These are phyloP conservation scores for Montipora efflorescens DNA, from an alignment of 64 coral and sea anemone genomes.

Conservation along the genomic window DNA sequence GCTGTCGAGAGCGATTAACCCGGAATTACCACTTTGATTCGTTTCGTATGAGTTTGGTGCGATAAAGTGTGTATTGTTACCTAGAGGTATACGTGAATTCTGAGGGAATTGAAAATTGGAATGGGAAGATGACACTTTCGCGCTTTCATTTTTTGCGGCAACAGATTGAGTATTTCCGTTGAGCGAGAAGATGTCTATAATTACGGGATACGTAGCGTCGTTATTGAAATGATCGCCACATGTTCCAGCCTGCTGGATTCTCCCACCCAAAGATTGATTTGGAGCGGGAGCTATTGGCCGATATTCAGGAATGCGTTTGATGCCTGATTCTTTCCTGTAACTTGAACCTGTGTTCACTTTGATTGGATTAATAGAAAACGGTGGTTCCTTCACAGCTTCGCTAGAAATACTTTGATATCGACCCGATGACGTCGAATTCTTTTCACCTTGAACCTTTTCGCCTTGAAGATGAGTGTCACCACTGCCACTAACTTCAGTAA, in stretches of 20 bases:
- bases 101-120: not conserved
- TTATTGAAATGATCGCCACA: not conserved
- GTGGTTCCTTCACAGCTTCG: not conserved
- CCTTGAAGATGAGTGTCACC: not conserved
- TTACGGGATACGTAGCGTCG: not conserved
- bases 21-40: not conserved
- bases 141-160: not conserved
- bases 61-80: not conserved
- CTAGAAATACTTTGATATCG: not conserved
- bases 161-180: not conserved
- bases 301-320: not conserved
- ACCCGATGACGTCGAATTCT: not conserved
- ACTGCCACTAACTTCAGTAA: not conserved
- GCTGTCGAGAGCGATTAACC: not conserved
- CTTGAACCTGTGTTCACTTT: not conserved
- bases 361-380: not conserved
- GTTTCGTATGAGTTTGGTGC: not conserved
- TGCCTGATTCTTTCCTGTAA: not conserved
- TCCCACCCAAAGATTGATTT: not conserved
- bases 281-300: conserved; percentile 10
- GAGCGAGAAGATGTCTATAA: not conserved
- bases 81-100: not conserved
- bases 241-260: not conserved
- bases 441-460: not conserved
- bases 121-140: not conserved